Conservation (phyloP, 2,113 vertebrate genomes). For the Podarcis muralis region DNA sequence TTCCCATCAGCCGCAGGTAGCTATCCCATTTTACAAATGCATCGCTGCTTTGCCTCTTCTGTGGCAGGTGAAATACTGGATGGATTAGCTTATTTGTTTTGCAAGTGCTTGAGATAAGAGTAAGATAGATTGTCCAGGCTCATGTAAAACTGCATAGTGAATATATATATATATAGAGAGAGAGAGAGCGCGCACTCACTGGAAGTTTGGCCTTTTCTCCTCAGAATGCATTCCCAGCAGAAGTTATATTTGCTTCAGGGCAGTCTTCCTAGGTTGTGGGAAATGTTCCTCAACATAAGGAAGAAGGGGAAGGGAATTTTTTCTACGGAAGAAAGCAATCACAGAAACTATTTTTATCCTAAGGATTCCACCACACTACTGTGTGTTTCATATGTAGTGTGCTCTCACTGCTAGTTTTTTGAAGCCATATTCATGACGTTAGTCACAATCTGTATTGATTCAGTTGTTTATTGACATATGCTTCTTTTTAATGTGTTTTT, state of each 20-base stretch:
- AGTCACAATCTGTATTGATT: too few relatives aligned
- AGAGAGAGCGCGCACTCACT: too few relatives aligned
- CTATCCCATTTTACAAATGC: background rate
- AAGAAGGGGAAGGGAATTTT: background rate
- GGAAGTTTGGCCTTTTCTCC: background rate
- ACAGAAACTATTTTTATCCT: background rate
- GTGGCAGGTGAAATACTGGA: constrained; percentile 2
- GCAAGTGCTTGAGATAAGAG: background rate
- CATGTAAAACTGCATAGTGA: constrained; percentile 4
- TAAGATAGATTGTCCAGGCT: constrained; percentile 26
- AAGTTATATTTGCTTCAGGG: background rate
- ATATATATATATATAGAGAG: background rate
- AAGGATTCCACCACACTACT: too few relatives aligned
- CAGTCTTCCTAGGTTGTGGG: background rate
- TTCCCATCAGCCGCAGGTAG: constrained; percentile 18
- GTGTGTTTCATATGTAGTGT: too few relatives aligned
- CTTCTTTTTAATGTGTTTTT: too few relatives aligned
- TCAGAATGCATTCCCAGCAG: background rate
- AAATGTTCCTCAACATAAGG: background rate
- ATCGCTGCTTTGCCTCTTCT: background rate
- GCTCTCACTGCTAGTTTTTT: too few relatives aligned
- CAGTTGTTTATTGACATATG: too few relatives aligned
- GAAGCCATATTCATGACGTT: too few relatives aligned
- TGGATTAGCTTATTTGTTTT: constrained; percentile 5
- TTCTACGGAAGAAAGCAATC: background rate